phyloP scores from a whole-genome alignment of 2,797 vertebrate species.

The Tinamus major region DNA sequence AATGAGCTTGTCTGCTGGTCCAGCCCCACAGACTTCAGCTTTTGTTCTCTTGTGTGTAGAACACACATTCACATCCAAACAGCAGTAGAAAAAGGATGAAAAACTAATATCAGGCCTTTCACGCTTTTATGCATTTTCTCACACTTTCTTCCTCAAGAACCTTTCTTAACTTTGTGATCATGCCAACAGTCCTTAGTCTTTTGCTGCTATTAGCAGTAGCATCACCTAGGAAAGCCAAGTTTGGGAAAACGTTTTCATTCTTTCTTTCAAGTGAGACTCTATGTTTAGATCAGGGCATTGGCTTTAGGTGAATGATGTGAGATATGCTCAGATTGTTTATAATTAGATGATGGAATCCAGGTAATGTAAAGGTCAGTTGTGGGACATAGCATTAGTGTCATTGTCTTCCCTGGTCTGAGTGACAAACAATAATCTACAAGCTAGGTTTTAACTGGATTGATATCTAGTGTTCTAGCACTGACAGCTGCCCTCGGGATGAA shows the following conservation, averaged over 20 bases:
- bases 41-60: not conserved
- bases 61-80: not conserved
- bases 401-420: constrained; percentile 39
- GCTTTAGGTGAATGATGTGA: not conserved
- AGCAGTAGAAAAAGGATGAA: not conserved
- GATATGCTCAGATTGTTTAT: not conserved
- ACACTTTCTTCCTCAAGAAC: not conserved
- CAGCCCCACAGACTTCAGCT: not conserved
- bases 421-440: constrained; percentile 69
- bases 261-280: not conserved
- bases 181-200: not conserved
- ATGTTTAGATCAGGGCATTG: not conserved
- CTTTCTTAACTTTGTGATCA: not conserved
- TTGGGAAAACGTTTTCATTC: not conserved
- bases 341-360: not conserved
- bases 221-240: not conserved
- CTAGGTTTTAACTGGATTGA: constrained; percentile 58
- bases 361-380: not conserved
- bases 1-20: not conserved
- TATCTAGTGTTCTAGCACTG: constrained; percentile 30
- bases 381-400: constrained; percentile 44
- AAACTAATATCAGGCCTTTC: accelerated
- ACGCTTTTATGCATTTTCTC: not conserved
- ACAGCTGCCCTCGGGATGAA: constrained; percentile 39
- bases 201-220: not conserved